Conservation (phyloP, 2,113 vertebrate species). For the Emydura subglobosa region DNA sequence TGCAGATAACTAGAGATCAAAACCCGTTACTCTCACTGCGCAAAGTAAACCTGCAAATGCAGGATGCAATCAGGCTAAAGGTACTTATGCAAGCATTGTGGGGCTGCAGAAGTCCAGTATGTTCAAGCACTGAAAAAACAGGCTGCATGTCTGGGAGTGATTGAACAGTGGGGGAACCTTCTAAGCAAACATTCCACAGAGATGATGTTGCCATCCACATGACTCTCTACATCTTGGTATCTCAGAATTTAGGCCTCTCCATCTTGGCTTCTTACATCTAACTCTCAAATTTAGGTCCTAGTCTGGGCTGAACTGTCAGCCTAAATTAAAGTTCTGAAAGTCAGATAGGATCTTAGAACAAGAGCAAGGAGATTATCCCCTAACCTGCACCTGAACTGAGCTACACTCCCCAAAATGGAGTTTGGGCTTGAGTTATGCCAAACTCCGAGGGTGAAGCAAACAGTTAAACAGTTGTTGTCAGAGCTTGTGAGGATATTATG, state of each 20-base stretch:
- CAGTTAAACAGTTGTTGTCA: background rate
- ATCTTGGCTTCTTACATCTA: background rate
- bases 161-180: background rate
- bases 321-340: background rate
- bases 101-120: background rate
- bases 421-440: background rate
- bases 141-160: background rate
- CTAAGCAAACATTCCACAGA: background rate
- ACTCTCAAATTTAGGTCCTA: background rate
- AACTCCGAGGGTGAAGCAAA: background rate
- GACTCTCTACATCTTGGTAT: background rate
- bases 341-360: background rate
- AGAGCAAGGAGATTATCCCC: background rate
- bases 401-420: background rate
- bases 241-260: background rate
- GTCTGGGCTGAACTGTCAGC: background rate
- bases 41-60: background rate
- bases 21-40: background rate
- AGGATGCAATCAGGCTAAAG: background rate
- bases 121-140: background rate
- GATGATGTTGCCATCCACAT: background rate
- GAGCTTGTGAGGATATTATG: background rate
- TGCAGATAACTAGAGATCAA: constrained; percentile 44
- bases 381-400: background rate
- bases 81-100: background rate